Base-by-base conservation (phyloP, 2,113 vertebrate genomes). In the Myiozetetes cayanensis region DNA sequence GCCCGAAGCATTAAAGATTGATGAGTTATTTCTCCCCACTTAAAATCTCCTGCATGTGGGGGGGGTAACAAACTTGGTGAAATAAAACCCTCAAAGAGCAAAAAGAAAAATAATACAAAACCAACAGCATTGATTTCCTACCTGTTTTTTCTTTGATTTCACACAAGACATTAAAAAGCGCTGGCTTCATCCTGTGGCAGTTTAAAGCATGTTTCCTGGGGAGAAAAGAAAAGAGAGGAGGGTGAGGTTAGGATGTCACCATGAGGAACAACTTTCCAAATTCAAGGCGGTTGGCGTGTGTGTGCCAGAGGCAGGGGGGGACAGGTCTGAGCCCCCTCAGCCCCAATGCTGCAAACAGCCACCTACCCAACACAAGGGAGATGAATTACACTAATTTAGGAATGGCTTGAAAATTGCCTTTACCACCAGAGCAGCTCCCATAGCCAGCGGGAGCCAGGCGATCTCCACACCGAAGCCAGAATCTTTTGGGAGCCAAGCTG, bases 121-220 rank as follows among this genome's bases (percentile, higher is more conserved):
- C 20, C 25, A 86, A 73, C 33, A 89, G 39, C 78, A 70, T 71
- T 58, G 62, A 71, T 76, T 91, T 92, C 98, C 95, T 99, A 99
- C 99, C 99, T 99, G 99, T 99, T 98, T 99, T 99, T 75, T 99
- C 99, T 98, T 99, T 99, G 97, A 99, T 99, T 98, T 99, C 99
- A 97, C 99, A 99, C 97, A 99, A 98, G 93, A 99, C 99, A 91
- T 99, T 99, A 98, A 99, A 99, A 97, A 99, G 99, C 68, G 99
- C 99, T 20, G 99, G 99, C 97, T 99, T 99, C 99, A 99, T 99
- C 97, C 99, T 98, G 98, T 99, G 99, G 98, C 99, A 99, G 98
- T 99, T 99, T 96, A 99, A 98, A 96, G 99, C 99, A 63, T 99
- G 99, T 98, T 99, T 99, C 98, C 99, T 99, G 98, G 65, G 99